Evolutionary conservation across 1,140 invertebrate genomes (phyloP), one percentile per base, ranked within the genome.

Genomic region (Aphelinus atriplicis): DNA sequence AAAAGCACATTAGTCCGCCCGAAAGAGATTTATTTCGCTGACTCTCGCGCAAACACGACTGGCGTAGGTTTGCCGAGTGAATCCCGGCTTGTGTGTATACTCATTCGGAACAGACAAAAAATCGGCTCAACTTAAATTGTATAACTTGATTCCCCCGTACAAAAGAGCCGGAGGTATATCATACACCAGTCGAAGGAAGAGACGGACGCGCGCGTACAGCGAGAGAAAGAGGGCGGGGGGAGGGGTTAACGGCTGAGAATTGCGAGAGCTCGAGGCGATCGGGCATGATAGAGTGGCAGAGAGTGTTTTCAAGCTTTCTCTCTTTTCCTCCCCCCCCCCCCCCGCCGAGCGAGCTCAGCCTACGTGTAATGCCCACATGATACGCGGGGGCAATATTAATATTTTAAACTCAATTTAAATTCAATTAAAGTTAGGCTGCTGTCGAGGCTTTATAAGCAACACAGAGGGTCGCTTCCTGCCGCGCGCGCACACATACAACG

Each of bases 381-480:
- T 69, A 69, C 66, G 64, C 61, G 61, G 60, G 43, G 46, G 60
- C 47, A 76, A 80, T 80, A 83, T 84, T 81, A 85, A 83, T 84
- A 85, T 84, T 85, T 84, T 81, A 83, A 84, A 84, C 84, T 84
- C 81, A 85, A 85, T 85, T 84, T 81, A 83, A 84, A 83, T 83
- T 84, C 82, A 83, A 84, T 84, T 84, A 84, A 81, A 84, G 78
- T 83, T 83, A 75, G 70, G 70, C 67, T 53, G 66, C 42, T 73
- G 56, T 26, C 26, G 26, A 26, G 26, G 26, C 26, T 26, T 26
- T 26, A 26, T 26, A 0, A 7, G 51, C 45, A 48, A 50, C 3
- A 2, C 42, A 10, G 65, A 42, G 7, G 65, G 1, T 7, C 26
- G 1, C 2, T 42, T 5, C 48, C 46, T 26, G 3, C 5, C 10